Conservation (phyloP, 2,113 vertebrate species). For the Microtus oregoni region DNA sequence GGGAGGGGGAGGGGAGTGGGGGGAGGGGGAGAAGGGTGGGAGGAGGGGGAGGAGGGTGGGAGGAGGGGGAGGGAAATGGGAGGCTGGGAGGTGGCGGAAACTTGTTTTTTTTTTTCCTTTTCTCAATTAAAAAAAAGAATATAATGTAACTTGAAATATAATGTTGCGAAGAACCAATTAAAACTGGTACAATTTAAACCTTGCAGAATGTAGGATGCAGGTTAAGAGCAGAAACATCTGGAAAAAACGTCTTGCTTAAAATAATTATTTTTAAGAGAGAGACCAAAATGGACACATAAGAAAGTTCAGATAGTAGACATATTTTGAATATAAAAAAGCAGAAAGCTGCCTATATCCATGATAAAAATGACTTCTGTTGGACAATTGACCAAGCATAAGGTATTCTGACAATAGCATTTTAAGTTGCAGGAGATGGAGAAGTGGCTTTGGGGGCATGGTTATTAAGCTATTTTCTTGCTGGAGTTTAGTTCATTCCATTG, state of each 20-base stretch:
- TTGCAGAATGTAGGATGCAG: neutral
- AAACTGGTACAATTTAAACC: neutral
- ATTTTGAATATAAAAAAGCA: neutral
- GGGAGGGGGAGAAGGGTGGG: too few relatives aligned
- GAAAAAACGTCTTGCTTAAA: neutral
- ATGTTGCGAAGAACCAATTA: neutral
- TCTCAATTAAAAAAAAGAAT: too few relatives aligned
- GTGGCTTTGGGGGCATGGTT: neutral
- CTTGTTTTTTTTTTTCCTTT: too few relatives aligned
- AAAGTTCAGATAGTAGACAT: neutral
- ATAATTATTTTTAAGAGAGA: neutral
- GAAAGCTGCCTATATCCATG: neutral
- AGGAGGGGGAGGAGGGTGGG: too few relatives aligned
- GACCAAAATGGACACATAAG: too few relatives aligned
- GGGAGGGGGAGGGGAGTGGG: too few relatives aligned
- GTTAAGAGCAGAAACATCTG: neutral
- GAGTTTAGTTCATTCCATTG: neutral
- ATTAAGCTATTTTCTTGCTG: neutral
- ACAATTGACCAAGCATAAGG: neutral
- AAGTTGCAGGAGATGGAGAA: neutral
- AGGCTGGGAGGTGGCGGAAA: too few relatives aligned
- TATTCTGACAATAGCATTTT: neutral
- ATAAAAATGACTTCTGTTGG: neutral
- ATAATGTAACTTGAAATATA: neutral
- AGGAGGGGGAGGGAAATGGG: too few relatives aligned